Percentiles rank a stretch among this genome's conserved stretches.
phyloP scores from a whole-genome alignment of 2,113 vertebrate genomes.

The Delphinus delphis region DNA sequence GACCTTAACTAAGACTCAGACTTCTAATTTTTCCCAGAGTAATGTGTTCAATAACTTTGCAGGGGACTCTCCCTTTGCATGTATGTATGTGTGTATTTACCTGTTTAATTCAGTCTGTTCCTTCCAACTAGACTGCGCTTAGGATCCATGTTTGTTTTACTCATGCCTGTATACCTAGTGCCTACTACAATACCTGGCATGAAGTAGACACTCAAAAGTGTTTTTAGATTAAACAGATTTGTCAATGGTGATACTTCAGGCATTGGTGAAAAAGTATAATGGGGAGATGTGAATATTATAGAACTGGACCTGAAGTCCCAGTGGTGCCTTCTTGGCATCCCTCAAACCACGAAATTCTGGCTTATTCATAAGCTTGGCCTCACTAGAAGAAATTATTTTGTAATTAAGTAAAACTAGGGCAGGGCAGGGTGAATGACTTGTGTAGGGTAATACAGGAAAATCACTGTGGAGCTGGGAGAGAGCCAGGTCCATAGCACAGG shows the following conservation, averaged over 20 bases:
- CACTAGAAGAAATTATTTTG: constrained; percentile 59
- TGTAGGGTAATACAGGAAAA: neutral
- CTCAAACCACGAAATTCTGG: neutral
- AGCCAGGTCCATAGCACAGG: neutral
- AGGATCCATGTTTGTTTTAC: neutral
- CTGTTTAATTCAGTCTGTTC: neutral
- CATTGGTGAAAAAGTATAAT: neutral
- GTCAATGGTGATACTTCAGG: neutral
- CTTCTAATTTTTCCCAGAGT: neutral
- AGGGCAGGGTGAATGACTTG: neutral
- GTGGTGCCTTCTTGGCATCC: neutral
- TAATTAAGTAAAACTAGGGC: constrained; percentile 14
- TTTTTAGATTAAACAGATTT: neutral
- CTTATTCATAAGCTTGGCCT: neutral
- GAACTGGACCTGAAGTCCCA: neutral
- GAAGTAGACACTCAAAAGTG: neutral
- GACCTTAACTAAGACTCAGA: neutral
- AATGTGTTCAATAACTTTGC: neutral
- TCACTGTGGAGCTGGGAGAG: neutral
- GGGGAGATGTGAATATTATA: neutral
- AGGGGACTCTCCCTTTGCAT: neutral
- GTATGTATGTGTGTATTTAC: neutral
- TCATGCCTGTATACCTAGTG: too few species aligned
- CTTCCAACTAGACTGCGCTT: neutral
- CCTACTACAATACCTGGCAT: neutral